A percentile compares a stretch with the other conserved stretches of the same genome.
These are phyloP conservation scores for Galaxea fascicularis DNA, from an alignment of 92 coral and sea anemone genomes.

Conservation along the genomic window DNA sequence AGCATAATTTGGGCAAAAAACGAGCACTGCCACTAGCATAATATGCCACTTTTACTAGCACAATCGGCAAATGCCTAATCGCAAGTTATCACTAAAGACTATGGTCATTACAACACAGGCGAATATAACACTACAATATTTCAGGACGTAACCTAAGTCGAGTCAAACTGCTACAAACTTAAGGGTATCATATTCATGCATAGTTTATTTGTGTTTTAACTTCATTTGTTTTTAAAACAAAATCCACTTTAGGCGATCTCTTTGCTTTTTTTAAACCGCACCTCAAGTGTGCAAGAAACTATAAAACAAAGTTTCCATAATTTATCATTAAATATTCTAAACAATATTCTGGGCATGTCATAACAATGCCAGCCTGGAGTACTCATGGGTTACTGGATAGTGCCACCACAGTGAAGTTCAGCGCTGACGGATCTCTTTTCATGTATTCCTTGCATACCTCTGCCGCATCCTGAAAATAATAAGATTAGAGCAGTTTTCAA, in stretches of 20 bases:
- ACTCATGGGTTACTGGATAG: conserved; percentile 30
- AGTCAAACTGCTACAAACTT: neutral
- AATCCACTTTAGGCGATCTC: neutral
- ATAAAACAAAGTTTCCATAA: conserved; percentile 7
- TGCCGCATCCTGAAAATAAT: conserved; percentile 85
- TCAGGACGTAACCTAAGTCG: neutral
- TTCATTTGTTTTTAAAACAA: conserved; percentile 9
- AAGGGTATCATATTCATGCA: neutral
- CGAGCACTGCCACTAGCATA: too few relatives aligned
- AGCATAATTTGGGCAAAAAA: too few relatives aligned
- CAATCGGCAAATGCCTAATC: too few relatives aligned
- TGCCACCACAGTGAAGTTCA: conserved; percentile 89
- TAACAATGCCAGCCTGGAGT: neutral
- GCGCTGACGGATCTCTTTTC: conserved; percentile 86
- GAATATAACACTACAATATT: too few relatives aligned
- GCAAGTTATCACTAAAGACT: too few relatives aligned
- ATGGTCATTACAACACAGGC: too few relatives aligned
- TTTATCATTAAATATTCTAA: neutral
- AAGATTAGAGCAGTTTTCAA: too few relatives aligned
- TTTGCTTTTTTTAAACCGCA: neutral
- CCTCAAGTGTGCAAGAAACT: neutral
- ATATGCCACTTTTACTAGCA: too few relatives aligned
- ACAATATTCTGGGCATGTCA: neutral
- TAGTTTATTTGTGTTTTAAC: too few relatives aligned
- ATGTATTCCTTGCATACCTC: conserved; percentile 89